These are phyloP conservation scores for human (Homo sapiens) DNA, from an alignment of 2,113 vertebrate genomes.

Conservation along the genomic window DNA sequence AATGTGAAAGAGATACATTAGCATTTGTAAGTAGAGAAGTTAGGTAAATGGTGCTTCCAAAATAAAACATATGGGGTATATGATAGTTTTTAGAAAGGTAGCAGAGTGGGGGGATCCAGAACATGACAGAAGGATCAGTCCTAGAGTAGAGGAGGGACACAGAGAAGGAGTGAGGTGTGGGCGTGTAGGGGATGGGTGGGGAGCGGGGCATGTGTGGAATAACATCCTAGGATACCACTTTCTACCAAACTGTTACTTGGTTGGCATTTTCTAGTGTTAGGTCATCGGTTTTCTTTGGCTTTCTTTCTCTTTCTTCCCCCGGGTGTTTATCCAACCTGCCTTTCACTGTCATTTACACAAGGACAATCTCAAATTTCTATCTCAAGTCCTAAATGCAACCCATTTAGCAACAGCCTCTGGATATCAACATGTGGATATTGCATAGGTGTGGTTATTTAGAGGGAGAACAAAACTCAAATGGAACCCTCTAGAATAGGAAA, in stretches of 20 bases:
- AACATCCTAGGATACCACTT: neutral
- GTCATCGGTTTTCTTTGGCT: neutral
- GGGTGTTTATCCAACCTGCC: neutral
- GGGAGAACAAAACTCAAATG: neutral
- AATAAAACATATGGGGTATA: neutral
- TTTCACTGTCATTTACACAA: neutral
- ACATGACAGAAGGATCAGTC: neutral
- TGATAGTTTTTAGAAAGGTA: neutral
- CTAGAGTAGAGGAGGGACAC: neutral
- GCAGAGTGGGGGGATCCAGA: neutral
- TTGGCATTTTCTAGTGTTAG: neutral
- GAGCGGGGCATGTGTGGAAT: fast-evolving
- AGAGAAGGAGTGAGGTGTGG: neutral
- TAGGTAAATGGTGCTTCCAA: neutral
- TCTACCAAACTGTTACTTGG: neutral
- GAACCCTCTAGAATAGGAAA: neutral
- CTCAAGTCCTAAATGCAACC: neutral
- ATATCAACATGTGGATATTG: neutral
- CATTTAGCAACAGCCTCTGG: neutral
- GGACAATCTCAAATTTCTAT: neutral
- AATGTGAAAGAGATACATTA: neutral
- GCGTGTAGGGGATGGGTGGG: neutral
- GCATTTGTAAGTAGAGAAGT: neutral
- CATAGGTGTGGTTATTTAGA: neutral
- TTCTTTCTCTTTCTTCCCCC: neutral